These are phyloP conservation scores for Sitophilus oryzae DNA, from an alignment of 1,140 invertebrate genomes.

Conservation along the genomic window DNA sequence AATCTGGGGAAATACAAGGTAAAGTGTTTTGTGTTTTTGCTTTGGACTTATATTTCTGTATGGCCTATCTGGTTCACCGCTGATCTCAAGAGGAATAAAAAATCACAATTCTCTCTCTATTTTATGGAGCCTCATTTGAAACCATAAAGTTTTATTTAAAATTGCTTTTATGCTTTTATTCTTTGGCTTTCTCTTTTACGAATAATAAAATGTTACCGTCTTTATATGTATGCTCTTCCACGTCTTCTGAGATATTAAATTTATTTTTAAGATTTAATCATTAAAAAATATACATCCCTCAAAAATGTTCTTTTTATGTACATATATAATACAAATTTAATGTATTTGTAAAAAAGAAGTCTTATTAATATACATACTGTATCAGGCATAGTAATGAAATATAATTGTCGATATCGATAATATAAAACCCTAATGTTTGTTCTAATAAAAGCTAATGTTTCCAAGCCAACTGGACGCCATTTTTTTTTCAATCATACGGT, in stretches of 20 bases:
- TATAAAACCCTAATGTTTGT: too few relatives aligned
- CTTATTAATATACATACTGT: too few relatives aligned
- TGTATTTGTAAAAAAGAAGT: too few relatives aligned
- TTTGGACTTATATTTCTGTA: not conserved
- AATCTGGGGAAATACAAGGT: slow-evolving; percentile 77
- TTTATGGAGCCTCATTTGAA: not conserved
- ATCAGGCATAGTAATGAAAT: too few relatives aligned
- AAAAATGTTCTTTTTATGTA: too few relatives aligned
- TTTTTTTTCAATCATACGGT: too few relatives aligned
- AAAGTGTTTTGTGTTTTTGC: slow-evolving; percentile 36
- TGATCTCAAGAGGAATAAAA: not conserved
- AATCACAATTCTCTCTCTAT: not conserved
- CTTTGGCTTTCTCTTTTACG: not conserved
- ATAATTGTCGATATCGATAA: too few relatives aligned
- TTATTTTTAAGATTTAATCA: too few relatives aligned
- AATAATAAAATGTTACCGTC: not conserved
- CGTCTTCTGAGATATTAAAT: not conserved
- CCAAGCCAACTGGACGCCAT: too few relatives aligned
- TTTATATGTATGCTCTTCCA: not conserved
- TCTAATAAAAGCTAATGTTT: too few relatives aligned
- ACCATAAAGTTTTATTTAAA: not conserved
- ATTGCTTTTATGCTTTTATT: not conserved
- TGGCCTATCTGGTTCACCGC: not conserved
- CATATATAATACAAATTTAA: too few relatives aligned
- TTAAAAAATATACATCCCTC: too few relatives aligned